Conservation (phyloP, 2,797 vertebrate genomes). For the Galagoides demidoff region DNA sequence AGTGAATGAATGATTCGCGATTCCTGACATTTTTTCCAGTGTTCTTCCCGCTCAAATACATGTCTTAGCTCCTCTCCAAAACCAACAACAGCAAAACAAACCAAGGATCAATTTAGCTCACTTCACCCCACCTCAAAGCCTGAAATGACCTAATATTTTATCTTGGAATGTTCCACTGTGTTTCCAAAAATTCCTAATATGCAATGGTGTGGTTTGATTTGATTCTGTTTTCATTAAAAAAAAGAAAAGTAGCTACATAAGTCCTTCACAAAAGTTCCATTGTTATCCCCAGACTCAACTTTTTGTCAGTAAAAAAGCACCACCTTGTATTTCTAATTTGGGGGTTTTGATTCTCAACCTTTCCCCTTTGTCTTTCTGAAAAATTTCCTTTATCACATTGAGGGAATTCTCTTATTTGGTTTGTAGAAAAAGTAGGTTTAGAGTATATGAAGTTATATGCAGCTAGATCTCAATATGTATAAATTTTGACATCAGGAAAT, state of each 20-base stretch:
- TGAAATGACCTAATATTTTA: slow-evolving; percentile 81
- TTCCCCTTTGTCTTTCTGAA: slow-evolving; percentile 5
- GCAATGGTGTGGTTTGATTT: slow-evolving; percentile 70
- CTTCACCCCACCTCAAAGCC: slow-evolving; percentile 57
- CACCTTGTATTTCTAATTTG: not conserved
- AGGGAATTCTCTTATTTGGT: not conserved
- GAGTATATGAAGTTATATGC: not conserved
- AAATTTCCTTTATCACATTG: not conserved
- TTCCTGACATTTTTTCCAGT: not conserved
- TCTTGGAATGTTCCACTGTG: slow-evolving; percentile 78
- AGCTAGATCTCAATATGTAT: not conserved
- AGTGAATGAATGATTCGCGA: not conserved
- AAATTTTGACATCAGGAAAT: not conserved
- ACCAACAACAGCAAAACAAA: not conserved
- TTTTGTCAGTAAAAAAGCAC: slow-evolving; percentile 13
- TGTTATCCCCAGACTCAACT: slow-evolving; percentile 32
- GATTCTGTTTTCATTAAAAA: slow-evolving; percentile 64
- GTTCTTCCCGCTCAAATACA: not conserved
- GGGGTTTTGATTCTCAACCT: not conserved
- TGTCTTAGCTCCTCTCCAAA: not conserved
- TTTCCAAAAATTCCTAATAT: slow-evolving; percentile 79
- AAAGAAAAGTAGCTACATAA: not conserved
- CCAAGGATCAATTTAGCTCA: slow-evolving; percentile 9
- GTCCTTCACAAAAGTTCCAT: slow-evolving; percentile 43
- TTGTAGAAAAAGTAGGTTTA: not conserved